Conservation (phyloP, 2,113 vertebrate species). For the Barnardius zonarius region DNA sequence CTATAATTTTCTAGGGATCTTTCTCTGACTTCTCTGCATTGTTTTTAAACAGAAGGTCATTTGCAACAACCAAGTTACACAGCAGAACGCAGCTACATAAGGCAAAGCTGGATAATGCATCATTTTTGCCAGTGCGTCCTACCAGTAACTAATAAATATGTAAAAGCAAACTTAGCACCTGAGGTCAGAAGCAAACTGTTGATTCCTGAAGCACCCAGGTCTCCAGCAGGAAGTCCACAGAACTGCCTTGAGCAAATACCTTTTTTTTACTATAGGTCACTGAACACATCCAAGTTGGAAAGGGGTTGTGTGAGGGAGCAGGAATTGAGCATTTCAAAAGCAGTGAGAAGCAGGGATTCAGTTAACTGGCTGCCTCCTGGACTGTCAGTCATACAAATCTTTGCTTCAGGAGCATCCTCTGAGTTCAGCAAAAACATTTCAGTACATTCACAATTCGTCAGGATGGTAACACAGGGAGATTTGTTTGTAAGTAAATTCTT, state of each 20-base stretch:
- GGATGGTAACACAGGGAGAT: neutral
- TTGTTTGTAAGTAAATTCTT: conserved; percentile 24
- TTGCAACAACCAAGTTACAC: neutral
- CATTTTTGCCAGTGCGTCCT: neutral
- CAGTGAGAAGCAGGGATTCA: neutral
- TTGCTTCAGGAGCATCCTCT: neutral
- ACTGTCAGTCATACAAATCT: neutral
- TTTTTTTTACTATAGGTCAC: neutral
- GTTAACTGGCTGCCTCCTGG: neutral
- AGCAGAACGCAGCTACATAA: neutral
- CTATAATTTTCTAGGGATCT: neutral
- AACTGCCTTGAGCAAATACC: neutral
- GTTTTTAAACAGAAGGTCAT: neutral
- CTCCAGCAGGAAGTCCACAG: neutral
- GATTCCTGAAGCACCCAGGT: neutral
- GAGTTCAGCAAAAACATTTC: neutral
- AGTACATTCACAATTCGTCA: neutral
- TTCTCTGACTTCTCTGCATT: neutral
- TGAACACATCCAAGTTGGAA: neutral
- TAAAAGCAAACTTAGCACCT: neutral
- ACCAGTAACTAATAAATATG: neutral
- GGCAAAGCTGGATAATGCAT: neutral
- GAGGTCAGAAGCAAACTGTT: neutral
- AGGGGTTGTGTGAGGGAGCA: neutral
- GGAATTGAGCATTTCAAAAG: neutral